These are phyloP conservation scores for Ictidomys tridecemlineatus DNA, from an alignment of 2,113 vertebrate species.

Conservation along the genomic window DNA sequence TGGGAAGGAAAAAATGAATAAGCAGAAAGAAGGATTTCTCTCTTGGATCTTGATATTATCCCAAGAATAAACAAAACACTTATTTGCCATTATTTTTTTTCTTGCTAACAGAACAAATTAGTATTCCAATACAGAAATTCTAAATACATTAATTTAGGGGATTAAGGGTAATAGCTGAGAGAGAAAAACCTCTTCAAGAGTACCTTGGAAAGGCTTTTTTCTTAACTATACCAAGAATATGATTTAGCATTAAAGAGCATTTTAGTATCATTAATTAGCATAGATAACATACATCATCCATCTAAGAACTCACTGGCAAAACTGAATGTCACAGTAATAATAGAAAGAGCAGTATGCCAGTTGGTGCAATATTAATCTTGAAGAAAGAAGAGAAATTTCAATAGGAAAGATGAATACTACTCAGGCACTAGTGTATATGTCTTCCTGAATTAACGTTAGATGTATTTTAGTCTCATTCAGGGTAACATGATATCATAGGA, in stretches of 20 bases:
- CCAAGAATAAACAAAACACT: background rate
- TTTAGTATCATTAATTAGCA: conserved; percentile 62
- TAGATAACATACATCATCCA: conserved; percentile 12
- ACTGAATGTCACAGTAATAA: conserved; percentile 21
- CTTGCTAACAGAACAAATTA: background rate
- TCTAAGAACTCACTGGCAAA: conserved; percentile 36
- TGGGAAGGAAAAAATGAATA: background rate
- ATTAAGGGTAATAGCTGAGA: background rate
- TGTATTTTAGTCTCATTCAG: background rate
- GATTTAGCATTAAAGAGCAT: conserved; percentile 56
- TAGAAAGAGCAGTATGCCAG: background rate
- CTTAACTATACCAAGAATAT: conserved; percentile 21
- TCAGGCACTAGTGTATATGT: background rate
- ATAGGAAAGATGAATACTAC: background rate
- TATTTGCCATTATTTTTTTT: background rate
- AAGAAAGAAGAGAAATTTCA: background rate
- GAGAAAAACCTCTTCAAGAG: background rate
- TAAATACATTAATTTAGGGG: conserved; percentile 9
- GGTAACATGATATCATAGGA: background rate
- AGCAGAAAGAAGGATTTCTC: background rate
- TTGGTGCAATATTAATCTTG: conserved; percentile 28
- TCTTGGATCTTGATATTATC: background rate
- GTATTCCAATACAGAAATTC: background rate
- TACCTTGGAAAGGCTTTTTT: background rate
- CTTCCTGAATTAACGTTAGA: background rate